Evolutionary conservation across 2,888 invertebrate species (phyloP).

Genomic region (Ectemnius cavifrons): DNA sequence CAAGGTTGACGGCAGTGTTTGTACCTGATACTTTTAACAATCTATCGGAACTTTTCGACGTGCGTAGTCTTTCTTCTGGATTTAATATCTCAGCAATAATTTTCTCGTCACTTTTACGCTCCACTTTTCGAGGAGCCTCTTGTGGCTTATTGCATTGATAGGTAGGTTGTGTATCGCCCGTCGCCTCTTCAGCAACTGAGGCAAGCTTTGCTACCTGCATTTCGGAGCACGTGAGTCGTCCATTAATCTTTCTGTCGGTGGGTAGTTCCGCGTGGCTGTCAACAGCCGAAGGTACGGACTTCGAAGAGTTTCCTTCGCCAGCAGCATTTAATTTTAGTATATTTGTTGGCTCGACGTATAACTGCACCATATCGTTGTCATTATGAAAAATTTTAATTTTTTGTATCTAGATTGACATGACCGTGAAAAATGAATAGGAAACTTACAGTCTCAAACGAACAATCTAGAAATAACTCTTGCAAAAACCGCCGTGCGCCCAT

Average conservation of each 20-base stretch:
- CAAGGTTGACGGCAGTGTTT: conserved; percentile 77
- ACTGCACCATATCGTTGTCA: conserved; percentile 57
- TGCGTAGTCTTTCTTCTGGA: conserved; percentile 71
- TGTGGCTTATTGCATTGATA: conserved; percentile 54
- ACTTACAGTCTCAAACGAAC: conserved; percentile 83
- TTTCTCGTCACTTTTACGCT: conserved; percentile 72
- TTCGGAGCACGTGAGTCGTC: conserved; percentile 66
- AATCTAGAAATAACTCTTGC: conserved; percentile 95
- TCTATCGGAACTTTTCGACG: conserved; percentile 68
- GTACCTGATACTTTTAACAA: conserved; percentile 73
- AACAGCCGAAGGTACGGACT: conserved; percentile 43
- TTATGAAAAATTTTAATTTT: conserved; percentile 8
- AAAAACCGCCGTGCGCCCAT: conserved; percentile 91
- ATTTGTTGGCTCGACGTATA: conserved; percentile 74
- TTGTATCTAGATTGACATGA: background rate
- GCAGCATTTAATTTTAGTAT: conserved; percentile 67
- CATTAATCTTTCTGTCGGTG: conserved; percentile 70
- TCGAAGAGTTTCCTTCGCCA: conserved; percentile 60
- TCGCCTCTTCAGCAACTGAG: conserved; percentile 63
- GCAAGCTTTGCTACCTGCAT: conserved; percentile 61
- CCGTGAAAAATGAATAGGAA: background rate
- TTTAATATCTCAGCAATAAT: conserved; percentile 76
- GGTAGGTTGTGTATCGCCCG: conserved; percentile 50
- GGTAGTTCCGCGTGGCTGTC: conserved; percentile 47
- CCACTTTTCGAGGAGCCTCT: conserved; percentile 42